Conservation (phyloP, 2,797 vertebrate species). For the Zalophus californianus region DNA sequence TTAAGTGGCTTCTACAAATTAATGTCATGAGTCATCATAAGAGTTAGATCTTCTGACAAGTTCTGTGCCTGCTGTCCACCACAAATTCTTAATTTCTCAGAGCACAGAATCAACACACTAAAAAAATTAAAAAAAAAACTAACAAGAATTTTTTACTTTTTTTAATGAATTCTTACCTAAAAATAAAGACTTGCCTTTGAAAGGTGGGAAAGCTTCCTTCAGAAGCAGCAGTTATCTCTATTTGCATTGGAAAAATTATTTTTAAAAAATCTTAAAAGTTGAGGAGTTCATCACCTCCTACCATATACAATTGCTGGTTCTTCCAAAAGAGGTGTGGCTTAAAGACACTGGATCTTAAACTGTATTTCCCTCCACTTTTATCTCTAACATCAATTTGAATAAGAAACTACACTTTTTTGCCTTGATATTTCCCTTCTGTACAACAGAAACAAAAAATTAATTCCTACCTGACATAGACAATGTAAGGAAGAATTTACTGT, state of each 20-base stretch:
- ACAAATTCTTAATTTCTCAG: conserved; percentile 25
- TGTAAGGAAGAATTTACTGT: conserved; percentile 69
- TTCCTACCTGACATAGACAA: conserved; percentile 71
- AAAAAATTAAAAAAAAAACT: background rate
- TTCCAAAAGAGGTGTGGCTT: conserved; percentile 43
- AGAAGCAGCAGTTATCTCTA: conserved; percentile 48
- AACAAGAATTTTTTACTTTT: conserved; percentile 58
- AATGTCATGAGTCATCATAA: conserved; percentile 45
- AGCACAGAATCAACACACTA: conserved; percentile 47
- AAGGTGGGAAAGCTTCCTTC: background rate
- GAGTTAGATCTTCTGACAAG: conserved; percentile 35
- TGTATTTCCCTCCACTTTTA: background rate
- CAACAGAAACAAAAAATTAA: conserved; percentile 65
- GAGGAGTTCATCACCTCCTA: background rate
- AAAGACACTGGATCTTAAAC: background rate
- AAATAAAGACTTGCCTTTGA: conserved; percentile 48
- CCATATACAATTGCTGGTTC: background rate
- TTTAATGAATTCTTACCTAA: conserved; percentile 35
- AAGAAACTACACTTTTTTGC: conserved; percentile 19
- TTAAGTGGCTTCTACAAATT: conserved; percentile 69
- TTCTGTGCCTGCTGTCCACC: background rate
- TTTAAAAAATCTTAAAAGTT: conserved; percentile 28
- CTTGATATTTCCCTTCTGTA: conserved; percentile 32
- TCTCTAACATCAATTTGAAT: background rate
- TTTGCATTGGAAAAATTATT: conserved; percentile 46